These are phyloP conservation scores for Corythornis vintsioides DNA, from an alignment of 2,113 vertebrate genomes.

Conservation along the genomic window DNA sequence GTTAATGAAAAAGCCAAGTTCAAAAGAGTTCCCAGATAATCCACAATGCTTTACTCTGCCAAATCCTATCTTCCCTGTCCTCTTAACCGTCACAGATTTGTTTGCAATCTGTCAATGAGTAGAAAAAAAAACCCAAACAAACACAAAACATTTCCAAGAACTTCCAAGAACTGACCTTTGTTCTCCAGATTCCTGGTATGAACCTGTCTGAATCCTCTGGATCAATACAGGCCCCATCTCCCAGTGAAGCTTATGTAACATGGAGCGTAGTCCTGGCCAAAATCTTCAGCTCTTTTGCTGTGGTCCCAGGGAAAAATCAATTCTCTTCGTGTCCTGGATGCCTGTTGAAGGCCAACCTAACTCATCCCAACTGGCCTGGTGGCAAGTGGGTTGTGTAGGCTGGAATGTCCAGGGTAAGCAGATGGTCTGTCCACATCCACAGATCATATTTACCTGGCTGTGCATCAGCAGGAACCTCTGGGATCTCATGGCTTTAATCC, in stretches of 20 bases:
- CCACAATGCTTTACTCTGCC: neutral
- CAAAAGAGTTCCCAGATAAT: neutral
- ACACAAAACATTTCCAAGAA: neutral
- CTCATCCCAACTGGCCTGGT: neutral
- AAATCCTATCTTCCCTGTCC: neutral
- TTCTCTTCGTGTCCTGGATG: neutral
- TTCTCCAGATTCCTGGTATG: neutral
- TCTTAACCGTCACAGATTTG: neutral
- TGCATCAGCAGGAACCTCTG: neutral
- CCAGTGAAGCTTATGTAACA: neutral
- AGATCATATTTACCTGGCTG: neutral
- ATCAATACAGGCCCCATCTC: neutral
- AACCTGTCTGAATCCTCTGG: neutral
- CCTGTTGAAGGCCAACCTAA: neutral
- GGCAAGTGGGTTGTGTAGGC: neutral
- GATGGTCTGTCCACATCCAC: neutral
- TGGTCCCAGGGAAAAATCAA: neutral
- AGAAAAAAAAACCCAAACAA: neutral
- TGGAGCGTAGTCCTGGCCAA: neutral
- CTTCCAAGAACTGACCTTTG: neutral
- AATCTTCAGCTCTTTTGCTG: neutral
- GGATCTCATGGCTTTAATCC: neutral
- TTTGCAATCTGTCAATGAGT: neutral
- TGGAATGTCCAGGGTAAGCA: neutral
- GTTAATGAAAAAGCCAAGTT: neutral